Evolutionary conservation across 1,140 invertebrate genomes (phyloP), one percentile per base, ranked within the genome.

Genomic region (Eriosoma lanigerum): DNA sequence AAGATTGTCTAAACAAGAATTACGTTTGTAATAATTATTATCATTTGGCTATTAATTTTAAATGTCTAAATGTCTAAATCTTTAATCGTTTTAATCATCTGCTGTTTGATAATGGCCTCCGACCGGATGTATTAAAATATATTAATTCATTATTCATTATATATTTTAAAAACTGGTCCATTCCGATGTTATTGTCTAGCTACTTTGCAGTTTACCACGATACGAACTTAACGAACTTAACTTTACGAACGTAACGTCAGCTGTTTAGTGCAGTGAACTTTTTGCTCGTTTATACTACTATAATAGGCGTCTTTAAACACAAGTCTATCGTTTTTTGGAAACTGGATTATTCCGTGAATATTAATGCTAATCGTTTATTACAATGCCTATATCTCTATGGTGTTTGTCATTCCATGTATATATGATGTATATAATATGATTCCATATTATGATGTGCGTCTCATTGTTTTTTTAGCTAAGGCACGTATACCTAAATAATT

Each of bases 401-500:
- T 12, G 46, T 62, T 15, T 32, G 29, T 62, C 60, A 24, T 26
- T 4, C 56, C 13, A 60, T 32, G 19, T 29, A 32, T n/a, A 19
- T 24, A 17, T 62, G 13, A 8, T 17, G 17, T 62, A 6, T 62
- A 24, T 29, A 62, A 26, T n/a, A n/a, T n/a, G n/a, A n/a, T n/a
- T n/a, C n/a, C n/a, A n/a, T n/a, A n/a, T n/a, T n/a, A n/a, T n/a
- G n/a, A n/a, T 60, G 29, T 29, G 26, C 24, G 58, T 62, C 32
- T 38, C n/a, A n/a, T 46, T 46, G 64, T 68, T 68, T 68, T 68
- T 68, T 46, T 46, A 68, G 13, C 21, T 68, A 44, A 68, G n/a
- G n/a, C n/a, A n/a, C n/a, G n/a, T n/a, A n/a, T 68, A 68, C 66
- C 38, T 68, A 68, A 68, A 48, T 26, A 68, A 68, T 68, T 68